These are phyloP conservation scores for Gyrodactylus salaris DNA, from an alignment of 1,140 invertebrate genomes.

Conservation along the genomic window DNA sequence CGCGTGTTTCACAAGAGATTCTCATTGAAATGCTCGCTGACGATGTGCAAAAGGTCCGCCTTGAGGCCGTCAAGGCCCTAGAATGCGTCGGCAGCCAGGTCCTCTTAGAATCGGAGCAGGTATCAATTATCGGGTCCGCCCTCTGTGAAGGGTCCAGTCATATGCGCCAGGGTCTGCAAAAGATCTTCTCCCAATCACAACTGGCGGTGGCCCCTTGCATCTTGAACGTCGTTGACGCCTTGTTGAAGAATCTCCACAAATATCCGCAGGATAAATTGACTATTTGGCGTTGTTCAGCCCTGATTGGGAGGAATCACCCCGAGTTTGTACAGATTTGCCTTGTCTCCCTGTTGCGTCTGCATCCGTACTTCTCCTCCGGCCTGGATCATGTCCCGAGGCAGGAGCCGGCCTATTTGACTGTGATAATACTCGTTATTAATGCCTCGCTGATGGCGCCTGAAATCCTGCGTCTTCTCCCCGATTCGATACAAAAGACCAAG, in stretches of 20 bases:
- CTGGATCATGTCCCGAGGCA: not conserved
- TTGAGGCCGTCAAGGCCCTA: not conserved
- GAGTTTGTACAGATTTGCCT: not conserved
- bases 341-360: not conserved
- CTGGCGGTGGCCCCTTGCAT: not conserved
- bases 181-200: not conserved
- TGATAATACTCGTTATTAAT: not conserved
- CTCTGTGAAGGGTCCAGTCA: not conserved
- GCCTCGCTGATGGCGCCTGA: not conserved
- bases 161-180: not conserved
- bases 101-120: not conserved
- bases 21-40: not conserved
- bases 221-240: not conserved
- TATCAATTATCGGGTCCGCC: not conserved
- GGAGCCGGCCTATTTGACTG: not conserved
- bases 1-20: not conserved
- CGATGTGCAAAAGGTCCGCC: not conserved
- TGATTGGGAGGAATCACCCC: not conserved
- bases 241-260: constrained; percentile 1
- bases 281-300: not conserved
- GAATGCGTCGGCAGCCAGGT: not conserved
- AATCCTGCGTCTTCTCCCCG: not conserved
- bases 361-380: not conserved
- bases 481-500: not conserved
- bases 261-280: not conserved